phyloP scores from a whole-genome alignment of 2,888 invertebrate species.

The Unio pictorum region DNA sequence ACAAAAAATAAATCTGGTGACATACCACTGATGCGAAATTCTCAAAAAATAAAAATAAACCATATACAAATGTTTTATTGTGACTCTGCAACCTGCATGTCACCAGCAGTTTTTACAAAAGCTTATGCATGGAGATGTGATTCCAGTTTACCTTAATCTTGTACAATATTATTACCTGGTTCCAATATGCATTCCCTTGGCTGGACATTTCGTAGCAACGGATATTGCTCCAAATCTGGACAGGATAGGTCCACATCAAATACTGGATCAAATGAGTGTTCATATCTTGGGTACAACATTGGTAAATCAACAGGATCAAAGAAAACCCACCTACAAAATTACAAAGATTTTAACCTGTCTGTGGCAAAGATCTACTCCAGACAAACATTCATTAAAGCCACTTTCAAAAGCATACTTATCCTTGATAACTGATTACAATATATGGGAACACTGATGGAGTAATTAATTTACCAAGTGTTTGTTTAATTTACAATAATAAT shows the following conservation, averaged over 20 bases:
- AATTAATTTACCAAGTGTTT: too few relatives aligned
- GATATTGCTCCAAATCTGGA: conserved; percentile 49
- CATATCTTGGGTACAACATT: conserved; percentile 56
- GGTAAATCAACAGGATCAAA: conserved; percentile 49
- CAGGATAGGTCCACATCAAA: conserved; percentile 52
- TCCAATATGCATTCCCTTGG: conserved; percentile 58
- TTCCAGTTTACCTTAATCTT: neutral
- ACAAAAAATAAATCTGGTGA: too few relatives aligned
- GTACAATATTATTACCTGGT: conserved; percentile 35
- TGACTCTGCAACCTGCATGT: too few relatives aligned
- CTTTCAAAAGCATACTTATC: too few relatives aligned
- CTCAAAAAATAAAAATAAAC: too few relatives aligned
- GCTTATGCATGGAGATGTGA: neutral
- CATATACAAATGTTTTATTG: too few relatives aligned
- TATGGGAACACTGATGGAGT: too few relatives aligned
- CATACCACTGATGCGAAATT: too few relatives aligned
- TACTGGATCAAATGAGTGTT: conserved; percentile 57
- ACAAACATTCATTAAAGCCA: too few relatives aligned
- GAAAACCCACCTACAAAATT: conserved; percentile 60
- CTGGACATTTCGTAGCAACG: conserved; percentile 48
- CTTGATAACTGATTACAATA: too few relatives aligned
- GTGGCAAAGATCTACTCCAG: too few relatives aligned
- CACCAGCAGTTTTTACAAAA: neutral
- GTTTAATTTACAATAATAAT: too few relatives aligned
- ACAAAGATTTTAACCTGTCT: neutral